Percentiles rank a stretch among this genome's conserved stretches.
phyloP scores from a whole-genome alignment of 2,888 invertebrate species.

The Acrobasis suavella region DNA sequence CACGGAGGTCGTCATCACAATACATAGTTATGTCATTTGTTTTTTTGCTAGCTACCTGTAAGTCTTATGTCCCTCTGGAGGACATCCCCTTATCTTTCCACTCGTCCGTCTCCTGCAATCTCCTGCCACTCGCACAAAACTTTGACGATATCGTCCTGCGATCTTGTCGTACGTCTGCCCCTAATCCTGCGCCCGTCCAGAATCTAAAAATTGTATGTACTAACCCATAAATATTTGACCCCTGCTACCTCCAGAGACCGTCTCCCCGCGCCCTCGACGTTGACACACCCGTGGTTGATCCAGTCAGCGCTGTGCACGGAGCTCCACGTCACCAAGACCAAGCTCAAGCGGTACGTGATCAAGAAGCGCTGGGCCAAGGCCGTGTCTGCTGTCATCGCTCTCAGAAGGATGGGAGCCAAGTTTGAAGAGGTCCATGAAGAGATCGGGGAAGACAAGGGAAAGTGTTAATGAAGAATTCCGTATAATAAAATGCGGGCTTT shows the following conservation, averaged over 20 bases:
- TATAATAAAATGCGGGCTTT: too few species aligned
- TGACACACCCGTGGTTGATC: slow-evolving; percentile 91
- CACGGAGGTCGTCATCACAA: too few species aligned
- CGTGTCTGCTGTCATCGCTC: slow-evolving; percentile 92
- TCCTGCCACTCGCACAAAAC: too few species aligned
- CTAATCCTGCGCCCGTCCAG: too few species aligned
- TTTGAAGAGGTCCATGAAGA: slow-evolving; percentile 77
- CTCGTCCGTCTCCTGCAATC: too few species aligned
- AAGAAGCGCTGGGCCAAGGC: slow-evolving; percentile 95
- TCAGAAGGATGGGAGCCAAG: slow-evolving; percentile 93
- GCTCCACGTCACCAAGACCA: slow-evolving; percentile 88
- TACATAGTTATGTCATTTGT: too few species aligned
- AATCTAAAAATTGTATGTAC: too few species aligned
- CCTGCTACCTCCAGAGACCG: slow-evolving; percentile 83
- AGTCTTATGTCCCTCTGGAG: too few species aligned
- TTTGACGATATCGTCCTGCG: too few species aligned
- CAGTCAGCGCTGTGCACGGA: slow-evolving; percentile 85
- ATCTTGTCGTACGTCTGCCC: too few species aligned
- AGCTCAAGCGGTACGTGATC: slow-evolving; percentile 93
- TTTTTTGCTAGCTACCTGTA: too few species aligned
- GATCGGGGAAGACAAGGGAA: slow-evolving; percentile 37
- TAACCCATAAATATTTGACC: slow-evolving; percentile 50
- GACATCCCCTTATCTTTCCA: too few species aligned
- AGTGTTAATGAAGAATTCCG: slow-evolving; percentile 25
- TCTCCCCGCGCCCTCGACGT: slow-evolving; percentile 86